Evolutionary conservation across 1,140 invertebrate genomes (phyloP).

Genomic region (Temnothorax longispinosus): DNA sequence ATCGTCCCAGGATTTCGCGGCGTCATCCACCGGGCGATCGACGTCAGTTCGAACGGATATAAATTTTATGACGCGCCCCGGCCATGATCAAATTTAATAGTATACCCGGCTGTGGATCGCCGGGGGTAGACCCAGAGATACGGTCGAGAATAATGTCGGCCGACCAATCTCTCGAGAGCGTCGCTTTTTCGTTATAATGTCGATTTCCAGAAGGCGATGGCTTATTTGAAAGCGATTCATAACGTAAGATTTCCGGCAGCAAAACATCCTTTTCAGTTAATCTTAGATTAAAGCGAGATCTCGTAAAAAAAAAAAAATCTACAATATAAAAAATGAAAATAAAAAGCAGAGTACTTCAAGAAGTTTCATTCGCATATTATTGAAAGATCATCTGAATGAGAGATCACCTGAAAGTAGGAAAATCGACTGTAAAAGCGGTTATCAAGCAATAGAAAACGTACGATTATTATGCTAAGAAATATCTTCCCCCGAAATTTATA

Average conservation of each 20-base stretch:
- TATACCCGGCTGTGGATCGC: slow-evolving; percentile 33
- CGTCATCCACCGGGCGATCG: slow-evolving; percentile 24
- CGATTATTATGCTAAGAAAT: not conserved
- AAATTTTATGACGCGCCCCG: slow-evolving; percentile 58
- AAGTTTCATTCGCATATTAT: not conserved
- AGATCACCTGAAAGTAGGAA: not conserved
- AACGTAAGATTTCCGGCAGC: not conserved
- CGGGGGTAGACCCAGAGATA: slow-evolving; percentile 21
- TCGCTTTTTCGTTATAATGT: slow-evolving; percentile 43
- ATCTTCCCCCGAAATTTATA: not conserved
- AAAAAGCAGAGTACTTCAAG: not conserved
- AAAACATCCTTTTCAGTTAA: not conserved
- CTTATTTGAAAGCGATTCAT: slow-evolving; percentile 38
- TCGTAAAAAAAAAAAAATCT: not conserved
- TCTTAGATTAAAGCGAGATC: not conserved
- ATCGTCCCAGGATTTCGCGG: slow-evolving; percentile 25
- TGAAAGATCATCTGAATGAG: not conserved
- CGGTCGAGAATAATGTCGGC: slow-evolving; percentile 50
- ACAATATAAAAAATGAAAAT: slow-evolving; percentile 1
- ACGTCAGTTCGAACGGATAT: slow-evolving; percentile 50
- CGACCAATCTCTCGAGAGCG: slow-evolving; percentile 44
- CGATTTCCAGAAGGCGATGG: slow-evolving; percentile 5
- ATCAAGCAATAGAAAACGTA: slow-evolving; percentile 10
- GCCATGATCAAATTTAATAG: slow-evolving; percentile 57
- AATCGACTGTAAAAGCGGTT: not conserved